Percentiles rank a stretch among this genome's conserved stretches.
These are phyloP conservation scores for Ridgeia piscesae DNA, from an alignment of 1,140 invertebrate species.

Conservation along the genomic window DNA sequence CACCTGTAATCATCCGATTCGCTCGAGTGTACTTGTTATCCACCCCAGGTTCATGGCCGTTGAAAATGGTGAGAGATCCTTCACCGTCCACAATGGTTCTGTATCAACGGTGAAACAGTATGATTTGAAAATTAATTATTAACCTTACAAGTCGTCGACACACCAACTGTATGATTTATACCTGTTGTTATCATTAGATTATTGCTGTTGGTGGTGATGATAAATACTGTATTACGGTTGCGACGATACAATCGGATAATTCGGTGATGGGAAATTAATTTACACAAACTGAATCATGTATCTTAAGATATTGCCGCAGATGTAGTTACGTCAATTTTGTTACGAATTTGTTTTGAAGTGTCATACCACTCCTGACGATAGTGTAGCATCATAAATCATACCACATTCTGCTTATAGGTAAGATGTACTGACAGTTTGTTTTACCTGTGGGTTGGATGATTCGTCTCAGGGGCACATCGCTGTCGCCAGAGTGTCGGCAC, in stretches of 20 bases:
- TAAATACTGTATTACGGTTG: no score
- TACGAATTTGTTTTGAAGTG: no score
- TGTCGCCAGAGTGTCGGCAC: neutral
- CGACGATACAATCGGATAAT: neutral
- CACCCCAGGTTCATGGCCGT: neutral
- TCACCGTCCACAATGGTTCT: slow-evolving; percentile 6
- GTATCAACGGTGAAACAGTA: neutral
- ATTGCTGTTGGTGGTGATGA: no score
- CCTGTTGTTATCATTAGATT: no score
- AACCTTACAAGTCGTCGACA: neutral
- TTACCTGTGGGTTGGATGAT: neutral
- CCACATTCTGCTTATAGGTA: neutral
- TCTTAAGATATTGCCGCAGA: neutral
- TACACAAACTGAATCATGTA: neutral
- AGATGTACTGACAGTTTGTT: neutral
- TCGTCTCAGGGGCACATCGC: neutral
- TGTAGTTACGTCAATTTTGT: neutral
- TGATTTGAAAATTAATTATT: neutral
- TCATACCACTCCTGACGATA: no score
- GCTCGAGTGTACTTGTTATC: no score
- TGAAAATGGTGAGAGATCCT: slow-evolving; percentile 7
- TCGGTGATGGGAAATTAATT: neutral
- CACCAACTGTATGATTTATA: no score
- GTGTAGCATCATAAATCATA: no score
- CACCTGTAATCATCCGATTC: neutral